Conservation (phyloP, 2,888 invertebrate species). For the Bembecia ichneumoniformis region DNA sequence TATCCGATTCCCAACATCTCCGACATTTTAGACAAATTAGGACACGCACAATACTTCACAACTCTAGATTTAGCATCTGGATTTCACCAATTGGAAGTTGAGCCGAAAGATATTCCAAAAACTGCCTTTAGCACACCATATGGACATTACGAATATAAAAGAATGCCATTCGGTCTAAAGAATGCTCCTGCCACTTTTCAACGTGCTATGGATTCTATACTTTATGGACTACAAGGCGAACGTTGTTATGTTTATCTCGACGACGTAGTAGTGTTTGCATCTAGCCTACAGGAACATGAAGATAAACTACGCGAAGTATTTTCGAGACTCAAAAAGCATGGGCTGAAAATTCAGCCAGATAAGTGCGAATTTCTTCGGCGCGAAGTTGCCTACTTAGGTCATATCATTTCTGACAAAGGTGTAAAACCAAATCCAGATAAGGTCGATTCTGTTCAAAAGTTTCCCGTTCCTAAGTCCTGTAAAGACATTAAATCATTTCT, state of each 20-base stretch:
- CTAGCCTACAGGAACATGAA: conserved; percentile 16
- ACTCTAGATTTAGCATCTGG: too few species aligned
- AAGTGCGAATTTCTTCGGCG: conserved; percentile 16
- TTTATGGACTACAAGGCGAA: too few species aligned
- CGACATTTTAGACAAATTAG: too few species aligned
- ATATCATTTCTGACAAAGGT: conserved; percentile 13
- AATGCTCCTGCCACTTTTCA: too few species aligned
- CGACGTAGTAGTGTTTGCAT: conserved; percentile 19
- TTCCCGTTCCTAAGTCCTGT: conserved; percentile 16
- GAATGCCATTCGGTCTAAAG: too few species aligned
- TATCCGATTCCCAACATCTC: too few species aligned
- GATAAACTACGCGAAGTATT: conserved; percentile 16
- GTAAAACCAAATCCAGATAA: conserved; percentile 23
- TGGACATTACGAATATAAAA: too few species aligned
- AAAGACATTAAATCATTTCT: conserved; percentile 19
- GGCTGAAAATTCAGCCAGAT: conserved; percentile 8
- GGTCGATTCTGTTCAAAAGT: conserved; percentile 15
- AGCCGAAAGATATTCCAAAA: too few species aligned
- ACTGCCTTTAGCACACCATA: too few species aligned
- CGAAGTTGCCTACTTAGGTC: conserved; percentile 11
- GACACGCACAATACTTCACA: too few species aligned
- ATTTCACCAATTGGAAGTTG: too few species aligned
- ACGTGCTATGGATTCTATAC: too few species aligned
- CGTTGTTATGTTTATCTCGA: conserved; percentile 14
- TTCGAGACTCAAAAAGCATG: conserved; percentile 11